Percentiles rank a stretch among this genome's conserved stretches.
Evolutionary conservation across 1,140 invertebrate species (phyloP).

Genomic region (Macrosteles quadrilineatus): DNA sequence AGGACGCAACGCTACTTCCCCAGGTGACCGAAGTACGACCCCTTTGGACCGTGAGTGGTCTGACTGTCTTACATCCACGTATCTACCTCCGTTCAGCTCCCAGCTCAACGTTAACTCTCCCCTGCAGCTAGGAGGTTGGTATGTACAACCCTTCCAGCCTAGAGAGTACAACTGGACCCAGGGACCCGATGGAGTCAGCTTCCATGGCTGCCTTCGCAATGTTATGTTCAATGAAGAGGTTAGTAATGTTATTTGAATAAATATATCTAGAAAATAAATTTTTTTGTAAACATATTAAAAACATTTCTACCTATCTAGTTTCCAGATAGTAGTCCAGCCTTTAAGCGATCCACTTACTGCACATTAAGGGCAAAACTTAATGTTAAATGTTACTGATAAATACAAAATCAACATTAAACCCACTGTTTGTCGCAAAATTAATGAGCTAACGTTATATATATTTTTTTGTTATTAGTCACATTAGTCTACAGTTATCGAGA

Average conservation of each 20-base stretch:
- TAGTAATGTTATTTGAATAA: conserved; percentile 50
- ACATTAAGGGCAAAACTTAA: too few relatives aligned
- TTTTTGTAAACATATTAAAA: too few relatives aligned
- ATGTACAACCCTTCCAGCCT: conserved; percentile 81
- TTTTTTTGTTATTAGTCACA: too few relatives aligned
- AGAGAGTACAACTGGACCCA: conserved; percentile 81
- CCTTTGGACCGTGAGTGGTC: conserved; percentile 37
- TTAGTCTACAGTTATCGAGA: too few relatives aligned
- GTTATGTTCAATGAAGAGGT: conserved; percentile 71
- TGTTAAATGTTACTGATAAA: too few relatives aligned
- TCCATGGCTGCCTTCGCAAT: conserved; percentile 93
- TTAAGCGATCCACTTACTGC: too few relatives aligned
- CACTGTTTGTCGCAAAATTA: too few relatives aligned
- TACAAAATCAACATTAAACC: too few relatives aligned
- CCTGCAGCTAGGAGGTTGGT: conserved; percentile 83
- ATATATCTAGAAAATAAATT: too few relatives aligned
- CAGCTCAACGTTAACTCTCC: conserved; percentile 95
- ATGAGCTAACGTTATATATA: too few relatives aligned
- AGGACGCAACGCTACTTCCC: conserved; percentile 78
- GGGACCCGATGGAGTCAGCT: conserved; percentile 82
- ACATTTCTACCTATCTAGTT: too few relatives aligned
- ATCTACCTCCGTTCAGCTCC: conserved; percentile 91
- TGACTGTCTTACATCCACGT: conserved; percentile 82
- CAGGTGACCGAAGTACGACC: conserved; percentile 47
- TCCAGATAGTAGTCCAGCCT: too few relatives aligned